Conservation (phyloP, 2,888 invertebrate species). For the Cerastis rubricosa region DNA sequence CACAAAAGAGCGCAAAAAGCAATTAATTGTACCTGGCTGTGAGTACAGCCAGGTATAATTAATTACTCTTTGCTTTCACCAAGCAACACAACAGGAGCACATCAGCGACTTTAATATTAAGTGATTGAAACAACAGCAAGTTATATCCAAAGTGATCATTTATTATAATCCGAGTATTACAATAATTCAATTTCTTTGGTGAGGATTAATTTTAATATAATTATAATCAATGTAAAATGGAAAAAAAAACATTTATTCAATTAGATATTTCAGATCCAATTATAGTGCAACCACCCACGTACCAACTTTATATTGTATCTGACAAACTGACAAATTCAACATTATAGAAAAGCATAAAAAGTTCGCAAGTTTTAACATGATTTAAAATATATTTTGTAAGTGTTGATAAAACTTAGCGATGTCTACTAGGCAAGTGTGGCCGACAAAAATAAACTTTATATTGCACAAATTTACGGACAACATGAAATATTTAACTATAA, state of each 20-base stretch:
- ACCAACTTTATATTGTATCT: conserved; percentile 47
- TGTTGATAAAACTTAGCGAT: conserved; percentile 37
- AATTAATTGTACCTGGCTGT: no score
- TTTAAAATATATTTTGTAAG: conserved; percentile 50
- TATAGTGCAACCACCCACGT: conserved; percentile 57
- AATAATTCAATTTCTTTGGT: conserved; percentile 89
- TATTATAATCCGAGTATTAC: conserved; percentile 87
- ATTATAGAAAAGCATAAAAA: conserved; percentile 57
- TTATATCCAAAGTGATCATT: conserved; percentile 83
- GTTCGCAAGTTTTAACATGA: conserved; percentile 59
- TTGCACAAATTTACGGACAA: conserved; percentile 68
- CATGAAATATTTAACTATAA: conserved; percentile 68
- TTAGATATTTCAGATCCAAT: conserved; percentile 75
- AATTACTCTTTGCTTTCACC: not conserved
- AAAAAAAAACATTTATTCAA: conserved; percentile 60
- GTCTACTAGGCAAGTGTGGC: conserved; percentile 65
- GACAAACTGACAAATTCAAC: conserved; percentile 54
- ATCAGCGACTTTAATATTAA: not conserved
- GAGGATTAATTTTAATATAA: conserved; percentile 81
- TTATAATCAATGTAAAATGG: conserved; percentile 68
- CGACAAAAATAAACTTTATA: conserved; percentile 64
- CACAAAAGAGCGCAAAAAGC: no score
- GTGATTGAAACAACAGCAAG: conserved; percentile 69
- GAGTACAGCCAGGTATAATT: not conserved
- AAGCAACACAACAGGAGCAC: not conserved